Base-by-base conservation (phyloP, 2,888 invertebrate genomes). In the Cheilosia pagana region DNA sequence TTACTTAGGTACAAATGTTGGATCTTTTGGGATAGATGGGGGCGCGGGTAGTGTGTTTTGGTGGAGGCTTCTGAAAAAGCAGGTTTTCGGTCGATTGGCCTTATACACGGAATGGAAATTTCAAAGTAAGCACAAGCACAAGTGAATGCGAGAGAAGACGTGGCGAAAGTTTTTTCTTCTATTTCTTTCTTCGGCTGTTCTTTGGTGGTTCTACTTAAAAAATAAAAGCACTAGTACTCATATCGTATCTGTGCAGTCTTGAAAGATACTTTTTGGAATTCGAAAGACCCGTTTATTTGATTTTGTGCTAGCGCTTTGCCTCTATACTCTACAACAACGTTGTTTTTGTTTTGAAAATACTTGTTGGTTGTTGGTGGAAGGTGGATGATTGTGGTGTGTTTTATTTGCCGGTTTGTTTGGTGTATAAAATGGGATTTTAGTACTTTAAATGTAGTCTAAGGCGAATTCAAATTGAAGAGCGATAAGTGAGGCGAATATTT, bases 61-160 rank as follows among this genome's bases (percentile, higher is more conserved):
- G 25, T 72, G 72, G 83, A 63, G 83, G 72, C 74, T 63, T 78
- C 65, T 62, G 48, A 57, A 79, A 74, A 74, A 83, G 57, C 83
- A 79, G 83, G 83, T 83, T 83, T 83, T 79, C n/a, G 48, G 59
- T 81, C 52, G 63, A 71, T 71, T 76, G 76, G 81, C 76, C 76
- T 77, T 67, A 82, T 65, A 77, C 77, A 77, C 65, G 71, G 68
- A 83, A 83, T 83, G 74, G 68, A 72, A 74, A 78, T 83, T 76
- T 83, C 63, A 52, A 68, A 74, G 39, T 74, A 82, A 68, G 72
- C 74, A 72, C 63, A 74, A 78, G 78, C 74, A 72, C 68, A 74
- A 78, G 78, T 83, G 78, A 78, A 78, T 74, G 83, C 72, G 83
- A 82, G 71, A 77, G 68, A 71, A 79, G 79, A 83, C 83, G 78